Evolutionary conservation across 2,113 vertebrate genomes (phyloP), one percentile per base, ranked within the genome.

Genomic region (Leptobrachium leishanense): DNA sequence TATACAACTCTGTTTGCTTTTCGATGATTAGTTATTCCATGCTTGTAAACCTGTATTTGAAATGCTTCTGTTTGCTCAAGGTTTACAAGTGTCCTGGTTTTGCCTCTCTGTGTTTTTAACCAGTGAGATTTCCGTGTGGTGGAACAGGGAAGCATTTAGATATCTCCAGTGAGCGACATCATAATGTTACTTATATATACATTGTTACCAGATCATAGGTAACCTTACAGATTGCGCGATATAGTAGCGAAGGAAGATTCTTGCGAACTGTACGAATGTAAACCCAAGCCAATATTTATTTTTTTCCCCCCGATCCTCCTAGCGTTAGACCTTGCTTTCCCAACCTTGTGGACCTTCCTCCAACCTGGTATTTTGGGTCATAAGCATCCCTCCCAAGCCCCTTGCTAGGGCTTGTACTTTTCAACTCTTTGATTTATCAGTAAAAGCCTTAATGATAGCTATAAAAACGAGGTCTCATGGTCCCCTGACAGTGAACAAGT

Each of bases 401-500:
- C 20, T 50, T 59, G 55, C 55, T 59, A 13, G 4, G 41, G 54
- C 68, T 55, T 83, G 81, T 78, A 15, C 9, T 75, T 80, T 75
- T 77, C 75, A 84, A 74, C 80, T 74, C 54, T 53, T 81, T 88
- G 57, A 67, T 0, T 77, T 59, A 12, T 72, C 82, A 43, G 53
- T 67, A n/a, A 55, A 80, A 74, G 65, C 78, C 69, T 72, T 82
- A 82, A 75, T 74, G 72, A 80, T 83, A 81, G 69, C 81, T 83
- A 82, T 82, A 74, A 85, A 82, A 82, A 75, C 46, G 11, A 54
- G 76, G 82, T 85, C 84, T 76, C 79, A 72, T 84, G 84, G 83
- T 79, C 68, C 64, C 81, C 2, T 76, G 84, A 50, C 81, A 84
- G 74, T 84, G 82, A 46, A 68, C 55, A 79, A 81, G 83, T 83